A percentile compares a stretch with the other conserved stretches of the same genome.
These are phyloP conservation scores for Euschistus heros DNA, from an alignment of 1,140 invertebrate species.

Conservation along the genomic window DNA sequence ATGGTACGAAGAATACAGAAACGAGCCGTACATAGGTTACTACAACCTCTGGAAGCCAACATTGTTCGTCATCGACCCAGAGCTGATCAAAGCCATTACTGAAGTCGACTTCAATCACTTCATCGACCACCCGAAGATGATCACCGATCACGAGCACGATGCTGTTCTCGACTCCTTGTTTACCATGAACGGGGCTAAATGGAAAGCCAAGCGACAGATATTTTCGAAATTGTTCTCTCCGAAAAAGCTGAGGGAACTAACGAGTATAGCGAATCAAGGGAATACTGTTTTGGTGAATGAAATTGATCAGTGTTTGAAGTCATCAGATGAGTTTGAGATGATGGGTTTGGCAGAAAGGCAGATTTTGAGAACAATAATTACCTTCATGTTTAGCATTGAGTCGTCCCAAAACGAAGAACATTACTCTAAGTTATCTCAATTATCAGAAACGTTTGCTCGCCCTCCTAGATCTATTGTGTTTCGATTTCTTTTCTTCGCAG, in stretches of 20 bases:
- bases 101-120: conserved; percentile 9
- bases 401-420: background rate
- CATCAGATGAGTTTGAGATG: background rate
- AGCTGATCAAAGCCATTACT: background rate
- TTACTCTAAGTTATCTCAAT: too few relatives aligned
- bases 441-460: too few relatives aligned
- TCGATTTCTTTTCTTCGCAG: too few relatives aligned
- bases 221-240: background rate
- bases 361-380: background rate
- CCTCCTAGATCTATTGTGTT: too few relatives aligned
- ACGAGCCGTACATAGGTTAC: background rate
- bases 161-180: background rate
- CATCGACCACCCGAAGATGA: background rate
- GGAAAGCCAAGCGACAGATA: background rate
- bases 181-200: background rate
- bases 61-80: background rate
- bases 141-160: background rate
- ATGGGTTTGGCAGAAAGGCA: background rate
- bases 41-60: conserved; percentile 4
- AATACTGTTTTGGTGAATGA: background rate
- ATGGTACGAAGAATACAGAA: background rate
- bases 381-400: background rate
- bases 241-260: background rate
- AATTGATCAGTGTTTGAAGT: background rate
- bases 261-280: background rate